Conservation (phyloP, 35 echinoderm and acorn worm species). For the Eucidaris tribuloides region DNA sequence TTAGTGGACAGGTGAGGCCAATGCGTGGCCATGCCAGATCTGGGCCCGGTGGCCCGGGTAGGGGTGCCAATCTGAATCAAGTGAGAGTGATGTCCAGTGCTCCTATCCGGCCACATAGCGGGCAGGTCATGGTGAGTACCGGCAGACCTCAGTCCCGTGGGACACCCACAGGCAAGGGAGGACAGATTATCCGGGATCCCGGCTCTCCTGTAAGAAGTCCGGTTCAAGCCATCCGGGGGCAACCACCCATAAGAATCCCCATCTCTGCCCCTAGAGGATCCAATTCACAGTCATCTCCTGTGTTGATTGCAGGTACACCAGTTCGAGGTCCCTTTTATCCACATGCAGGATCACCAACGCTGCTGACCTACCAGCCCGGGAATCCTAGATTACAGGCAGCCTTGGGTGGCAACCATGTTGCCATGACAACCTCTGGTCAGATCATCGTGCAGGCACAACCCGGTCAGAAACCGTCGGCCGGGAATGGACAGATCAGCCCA, state of each 20-base stretch:
- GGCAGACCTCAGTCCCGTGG: not conserved
- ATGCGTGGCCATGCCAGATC: not conserved
- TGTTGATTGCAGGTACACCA: not conserved
- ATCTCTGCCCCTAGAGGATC: not conserved
- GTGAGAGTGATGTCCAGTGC: constrained; percentile 2
- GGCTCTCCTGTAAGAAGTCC: constrained; percentile 4
- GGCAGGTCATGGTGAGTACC: not conserved
- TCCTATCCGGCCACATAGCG: not conserved
- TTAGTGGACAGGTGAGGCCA: constrained; percentile 21
- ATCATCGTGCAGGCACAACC: constrained; percentile 1
- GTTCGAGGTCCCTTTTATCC: constrained; percentile 3
- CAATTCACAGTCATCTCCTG: not conserved
- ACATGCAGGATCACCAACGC: not conserved
- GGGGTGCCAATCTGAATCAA: not conserved
- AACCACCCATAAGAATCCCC: not conserved
- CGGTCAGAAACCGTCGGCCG: not conserved
- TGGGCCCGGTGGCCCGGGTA: not conserved
- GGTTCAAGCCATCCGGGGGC: not conserved
- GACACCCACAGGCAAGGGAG: not conserved
- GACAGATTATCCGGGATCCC: not conserved
- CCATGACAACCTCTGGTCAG: constrained; percentile 15
- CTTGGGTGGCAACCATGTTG: constrained; percentile 3
- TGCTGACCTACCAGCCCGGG: not conserved
- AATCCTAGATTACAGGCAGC: constrained; percentile 13
- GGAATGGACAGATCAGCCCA: constrained; percentile 28